Evolutionary conservation across 2,888 invertebrate genomes (phyloP).

Genomic region (Actias luna): DNA sequence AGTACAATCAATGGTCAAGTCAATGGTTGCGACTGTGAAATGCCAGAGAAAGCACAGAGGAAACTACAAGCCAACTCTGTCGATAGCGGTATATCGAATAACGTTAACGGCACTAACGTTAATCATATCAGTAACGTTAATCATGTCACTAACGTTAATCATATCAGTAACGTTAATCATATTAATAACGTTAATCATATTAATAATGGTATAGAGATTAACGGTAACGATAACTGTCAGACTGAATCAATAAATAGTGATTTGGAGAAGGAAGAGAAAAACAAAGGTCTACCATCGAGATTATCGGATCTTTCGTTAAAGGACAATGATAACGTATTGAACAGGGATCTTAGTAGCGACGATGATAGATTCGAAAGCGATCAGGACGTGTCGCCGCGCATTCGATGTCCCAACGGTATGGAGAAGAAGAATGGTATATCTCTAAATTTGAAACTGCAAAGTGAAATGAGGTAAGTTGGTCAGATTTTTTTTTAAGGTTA

Average conservation of each 20-base stretch:
- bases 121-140: conserved; percentile 44
- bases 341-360: conserved; percentile 61
- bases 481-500: neutral
- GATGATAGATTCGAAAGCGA: conserved; percentile 69
- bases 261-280: conserved; percentile 44
- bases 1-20: conserved; percentile 38
- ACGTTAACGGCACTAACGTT: conserved; percentile 56
- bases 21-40: conserved; percentile 44
- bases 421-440: conserved; percentile 71
- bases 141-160: conserved; percentile 33
- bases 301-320: conserved; percentile 67
- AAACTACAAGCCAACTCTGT: conserved; percentile 69
- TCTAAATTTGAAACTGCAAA: conserved; percentile 69
- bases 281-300: conserved; percentile 51
- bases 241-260: conserved; percentile 38
- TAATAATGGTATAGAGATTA: conserved; percentile 38
- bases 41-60: conserved; percentile 45
- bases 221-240: conserved; percentile 34
- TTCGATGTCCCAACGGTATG: conserved; percentile 41
- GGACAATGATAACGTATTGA: conserved; percentile 54
- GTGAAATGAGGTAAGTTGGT: conserved; percentile 67
- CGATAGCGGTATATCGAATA: conserved; percentile 54
- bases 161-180: conserved; percentile 61
- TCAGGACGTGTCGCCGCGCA: conserved; percentile 55
- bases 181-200: conserved; percentile 41